Conservation (phyloP, 2,888 invertebrate genomes). For the Pomacea canaliculata region DNA sequence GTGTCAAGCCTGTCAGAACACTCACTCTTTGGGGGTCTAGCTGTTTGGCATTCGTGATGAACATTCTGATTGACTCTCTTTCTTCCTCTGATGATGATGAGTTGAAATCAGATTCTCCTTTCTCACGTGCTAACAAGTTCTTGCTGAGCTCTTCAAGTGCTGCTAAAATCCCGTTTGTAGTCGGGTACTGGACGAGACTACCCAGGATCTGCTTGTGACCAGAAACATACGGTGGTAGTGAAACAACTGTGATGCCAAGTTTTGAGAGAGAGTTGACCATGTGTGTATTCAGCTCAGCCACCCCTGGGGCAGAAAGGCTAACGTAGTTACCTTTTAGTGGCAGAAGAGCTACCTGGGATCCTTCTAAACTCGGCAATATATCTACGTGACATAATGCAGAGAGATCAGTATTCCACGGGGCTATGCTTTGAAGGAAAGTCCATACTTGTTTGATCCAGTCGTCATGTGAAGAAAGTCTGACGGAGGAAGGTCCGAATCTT, state of each 20-base stretch:
- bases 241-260: constrained; percentile 14
- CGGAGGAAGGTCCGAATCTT: background rate
- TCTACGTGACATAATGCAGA: background rate
- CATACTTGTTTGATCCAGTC: constrained; percentile 16
- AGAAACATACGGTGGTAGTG: constrained; percentile 19
- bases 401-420: background rate
- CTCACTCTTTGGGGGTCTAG: background rate
- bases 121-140: background rate
- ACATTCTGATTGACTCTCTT: constrained; percentile 5
- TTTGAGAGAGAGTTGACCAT: constrained; percentile 3
- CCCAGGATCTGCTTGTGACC: constrained; percentile 19
- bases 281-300: constrained; percentile 3
- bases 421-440: background rate
- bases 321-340: constrained; percentile 31
- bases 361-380: constrained; percentile 2
- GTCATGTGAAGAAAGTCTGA: background rate
- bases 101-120: constrained; percentile 14
- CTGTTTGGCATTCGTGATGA: background rate
- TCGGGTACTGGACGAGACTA: constrained; percentile 24
- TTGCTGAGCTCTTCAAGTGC: constrained; percentile 4
- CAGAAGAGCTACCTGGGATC: constrained; percentile 18
- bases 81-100: constrained; percentile 11
- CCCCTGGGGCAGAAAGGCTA: background rate
- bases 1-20: constrained; percentile 12
- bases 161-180: constrained; percentile 19